Conservation (phyloP, 2,888 invertebrate species). For the Tetrapedia diversipes region DNA sequence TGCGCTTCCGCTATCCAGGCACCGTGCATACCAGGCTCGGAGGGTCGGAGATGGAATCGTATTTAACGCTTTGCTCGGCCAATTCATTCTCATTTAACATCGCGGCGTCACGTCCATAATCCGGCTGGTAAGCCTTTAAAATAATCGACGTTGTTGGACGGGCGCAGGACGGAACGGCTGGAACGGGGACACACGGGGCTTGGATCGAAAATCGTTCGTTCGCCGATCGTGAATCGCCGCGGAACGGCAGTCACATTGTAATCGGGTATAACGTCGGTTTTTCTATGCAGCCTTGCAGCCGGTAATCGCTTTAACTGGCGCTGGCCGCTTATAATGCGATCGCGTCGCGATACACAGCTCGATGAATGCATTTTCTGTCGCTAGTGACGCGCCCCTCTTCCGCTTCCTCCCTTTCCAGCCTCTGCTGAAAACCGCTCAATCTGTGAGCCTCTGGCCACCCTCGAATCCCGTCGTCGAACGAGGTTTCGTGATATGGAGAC, state of each 20-base stretch:
- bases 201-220: conserved; percentile 64
- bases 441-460: not conserved
- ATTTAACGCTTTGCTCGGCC: conserved; percentile 64
- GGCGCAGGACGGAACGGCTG: conserved; percentile 4
- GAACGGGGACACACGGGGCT: conserved; percentile 23
- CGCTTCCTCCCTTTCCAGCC: not conserved
- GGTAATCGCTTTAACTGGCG: conserved; percentile 82
- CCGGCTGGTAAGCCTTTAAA: conserved; percentile 80
- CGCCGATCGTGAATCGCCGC: conserved; percentile 78
- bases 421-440: conserved; percentile 14
- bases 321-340: conserved; percentile 81
- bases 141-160: conserved; percentile 76
- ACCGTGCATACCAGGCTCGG: conserved; percentile 10
- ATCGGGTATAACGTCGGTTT: conserved; percentile 79
- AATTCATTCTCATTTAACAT: conserved; percentile 74
- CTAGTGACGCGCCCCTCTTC: conserved; percentile 30
- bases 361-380: conserved; percentile 73
- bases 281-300: conserved; percentile 74
- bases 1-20: conserved; percentile 5
- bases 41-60: conserved; percentile 31
- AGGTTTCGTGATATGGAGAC: not conserved
- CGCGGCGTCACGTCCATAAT: conserved; percentile 76
- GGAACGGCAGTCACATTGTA: conserved; percentile 79
- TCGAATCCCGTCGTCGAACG: not conserved
- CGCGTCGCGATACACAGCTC: conserved; percentile 78